Percentiles rank a stretch among this genome's conserved stretches.
Conservation (phyloP, 2,113 vertebrate genomes). For the Promerops cafer region DNA sequence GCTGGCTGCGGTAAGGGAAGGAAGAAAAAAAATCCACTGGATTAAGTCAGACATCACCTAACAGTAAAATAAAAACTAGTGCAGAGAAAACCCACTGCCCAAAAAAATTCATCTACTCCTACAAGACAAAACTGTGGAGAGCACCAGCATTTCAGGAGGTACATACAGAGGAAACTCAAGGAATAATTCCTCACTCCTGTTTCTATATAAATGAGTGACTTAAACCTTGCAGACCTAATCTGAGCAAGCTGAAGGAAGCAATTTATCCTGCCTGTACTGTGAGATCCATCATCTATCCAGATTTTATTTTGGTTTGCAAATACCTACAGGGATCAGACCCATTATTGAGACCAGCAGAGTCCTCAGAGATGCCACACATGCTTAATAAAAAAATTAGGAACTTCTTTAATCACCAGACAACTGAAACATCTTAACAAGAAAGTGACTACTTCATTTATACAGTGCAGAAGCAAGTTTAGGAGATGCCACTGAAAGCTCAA, state of each 20-base stretch:
- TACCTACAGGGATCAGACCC: not conserved
- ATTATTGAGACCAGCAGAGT: not conserved
- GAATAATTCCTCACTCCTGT: not conserved
- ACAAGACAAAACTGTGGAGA: not conserved
- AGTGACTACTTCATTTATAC: not conserved
- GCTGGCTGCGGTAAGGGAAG: not conserved
- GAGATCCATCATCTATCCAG: not conserved
- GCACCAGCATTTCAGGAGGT: not conserved
- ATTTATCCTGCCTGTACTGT: not conserved
- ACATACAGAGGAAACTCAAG: not conserved
- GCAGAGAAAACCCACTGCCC: not conserved
- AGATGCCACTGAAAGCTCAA: not conserved
- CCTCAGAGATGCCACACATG: not conserved
- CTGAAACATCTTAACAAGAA: not conserved
- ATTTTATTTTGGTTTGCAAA: not conserved
- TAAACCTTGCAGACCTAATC: not conserved
- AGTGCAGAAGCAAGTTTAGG: not conserved
- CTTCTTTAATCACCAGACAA: not conserved
- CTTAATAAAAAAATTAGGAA: not conserved
- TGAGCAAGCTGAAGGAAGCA: not conserved
- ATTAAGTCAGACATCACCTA: not conserved
- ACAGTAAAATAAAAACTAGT: not conserved
- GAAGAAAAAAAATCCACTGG: not conserved
- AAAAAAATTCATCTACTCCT: not conserved
- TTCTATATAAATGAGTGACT: not conserved